A percentile compares a stretch with the other conserved stretches of the same genome.
Evolutionary conservation across 2,888 invertebrate species (phyloP).

Genomic region (Subacronicta megacephala): DNA sequence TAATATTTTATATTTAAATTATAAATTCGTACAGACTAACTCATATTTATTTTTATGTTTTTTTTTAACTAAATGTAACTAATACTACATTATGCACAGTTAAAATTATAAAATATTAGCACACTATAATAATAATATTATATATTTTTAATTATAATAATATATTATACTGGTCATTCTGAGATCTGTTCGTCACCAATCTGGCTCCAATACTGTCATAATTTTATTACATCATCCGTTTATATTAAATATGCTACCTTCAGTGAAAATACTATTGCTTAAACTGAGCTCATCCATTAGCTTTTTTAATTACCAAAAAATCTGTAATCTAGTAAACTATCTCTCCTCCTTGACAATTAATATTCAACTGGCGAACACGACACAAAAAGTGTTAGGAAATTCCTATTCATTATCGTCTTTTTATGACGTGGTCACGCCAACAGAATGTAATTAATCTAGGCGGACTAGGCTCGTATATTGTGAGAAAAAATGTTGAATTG

Average conservation of each 20-base stretch:
- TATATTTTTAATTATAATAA: slow-evolving; percentile 64
- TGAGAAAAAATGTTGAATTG: no score
- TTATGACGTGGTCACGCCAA: no score
- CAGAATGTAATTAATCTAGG: no score
- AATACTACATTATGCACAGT: slow-evolving; percentile 72
- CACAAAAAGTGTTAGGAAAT: no score
- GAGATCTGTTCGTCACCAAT: slow-evolving; percentile 84
- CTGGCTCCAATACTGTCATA: slow-evolving; percentile 79
- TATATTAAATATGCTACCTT: slow-evolving; percentile 61
- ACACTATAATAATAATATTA: slow-evolving; percentile 66
- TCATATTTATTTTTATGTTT: slow-evolving; percentile 68
- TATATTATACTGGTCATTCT: slow-evolving; percentile 86
- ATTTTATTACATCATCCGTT: slow-evolving; percentile 56
- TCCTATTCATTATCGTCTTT: no score
- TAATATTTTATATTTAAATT: slow-evolving; percentile 73
- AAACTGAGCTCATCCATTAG: neutral
- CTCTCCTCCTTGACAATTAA: no score
- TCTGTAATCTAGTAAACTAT: no score
- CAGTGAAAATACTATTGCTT: slow-evolving; percentile 8
- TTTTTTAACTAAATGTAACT: slow-evolving; percentile 68
- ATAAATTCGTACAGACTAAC: slow-evolving; percentile 84
- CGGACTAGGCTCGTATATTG: no score
- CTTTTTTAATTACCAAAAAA: no score
- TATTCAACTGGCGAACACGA: no score
- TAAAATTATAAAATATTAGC: slow-evolving; percentile 75